Evolutionary conservation across 2,888 invertebrate species (phyloP).

Genomic region (Hesperia comma): DNA sequence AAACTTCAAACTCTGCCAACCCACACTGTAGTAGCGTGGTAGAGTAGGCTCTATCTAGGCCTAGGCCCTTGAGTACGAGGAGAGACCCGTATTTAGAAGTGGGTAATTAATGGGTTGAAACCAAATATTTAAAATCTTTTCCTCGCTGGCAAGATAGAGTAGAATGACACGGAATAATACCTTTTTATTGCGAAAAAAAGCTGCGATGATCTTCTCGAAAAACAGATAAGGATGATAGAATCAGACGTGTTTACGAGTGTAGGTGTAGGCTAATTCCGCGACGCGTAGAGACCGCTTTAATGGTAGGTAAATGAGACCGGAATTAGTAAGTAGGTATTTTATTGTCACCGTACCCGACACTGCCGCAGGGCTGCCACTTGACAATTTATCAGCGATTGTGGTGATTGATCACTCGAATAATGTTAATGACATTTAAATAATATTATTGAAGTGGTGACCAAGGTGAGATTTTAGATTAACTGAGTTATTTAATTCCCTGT

Average conservation of each 20-base stretch:
- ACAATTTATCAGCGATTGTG: neutral
- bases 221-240: constrained; percentile 14
- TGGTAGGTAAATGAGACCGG: constrained; percentile 63
- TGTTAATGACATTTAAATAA: neutral
- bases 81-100: too few relatives aligned
- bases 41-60: too few relatives aligned
- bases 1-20: too few relatives aligned
- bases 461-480: neutral
- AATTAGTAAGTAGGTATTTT: constrained; percentile 61
- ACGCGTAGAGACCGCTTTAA: constrained; percentile 47
- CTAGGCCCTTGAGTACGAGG: too few relatives aligned
- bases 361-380: constrained; percentile 6
- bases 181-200: neutral
- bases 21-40: too few relatives aligned
- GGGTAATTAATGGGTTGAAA: too few relatives aligned
- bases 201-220: constrained; percentile 17
- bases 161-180: neutral
- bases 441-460: neutral
- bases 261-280: constrained; percentile 23
- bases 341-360: constrained; percentile 43
- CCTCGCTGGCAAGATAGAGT: too few relatives aligned
- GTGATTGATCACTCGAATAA: neutral
- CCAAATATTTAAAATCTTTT: too few relatives aligned
- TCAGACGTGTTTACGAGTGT: constrained; percentile 27
- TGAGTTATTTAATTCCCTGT: neutral